These are phyloP conservation scores for Zele albiditarsus DNA, from an alignment of 2,888 invertebrate species.

Conservation along the genomic window DNA sequence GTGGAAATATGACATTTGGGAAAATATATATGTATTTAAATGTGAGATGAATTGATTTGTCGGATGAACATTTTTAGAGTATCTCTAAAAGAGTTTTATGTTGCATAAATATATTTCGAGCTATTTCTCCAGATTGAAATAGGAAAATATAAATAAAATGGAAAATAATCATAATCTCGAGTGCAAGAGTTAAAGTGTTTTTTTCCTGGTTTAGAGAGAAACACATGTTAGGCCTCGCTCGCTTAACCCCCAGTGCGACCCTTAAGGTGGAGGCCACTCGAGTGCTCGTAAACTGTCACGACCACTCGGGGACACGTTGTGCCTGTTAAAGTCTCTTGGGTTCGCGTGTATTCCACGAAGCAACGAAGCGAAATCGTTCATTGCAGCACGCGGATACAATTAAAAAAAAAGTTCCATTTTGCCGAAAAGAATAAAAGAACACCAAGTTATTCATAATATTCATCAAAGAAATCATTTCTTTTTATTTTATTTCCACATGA, in stretches of 20 bases:
- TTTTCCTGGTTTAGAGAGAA: slow-evolving; percentile 25
- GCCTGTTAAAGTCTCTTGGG: slow-evolving; percentile 12
- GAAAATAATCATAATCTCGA: slow-evolving; percentile 17
- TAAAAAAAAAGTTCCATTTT: slow-evolving; percentile 34
- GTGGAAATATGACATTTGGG: slow-evolving; percentile 28
- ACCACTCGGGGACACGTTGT: slow-evolving; percentile 49
- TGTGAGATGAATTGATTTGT: not conserved
- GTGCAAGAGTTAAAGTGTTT: slow-evolving; percentile 30
- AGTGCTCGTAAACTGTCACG: slow-evolving; percentile 55
- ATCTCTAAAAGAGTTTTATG: not conserved
- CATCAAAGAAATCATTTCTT: not conserved
- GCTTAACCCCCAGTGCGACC: slow-evolving; percentile 41
- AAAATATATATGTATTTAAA: slow-evolving; percentile 23
- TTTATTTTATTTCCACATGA: slow-evolving; percentile 11
- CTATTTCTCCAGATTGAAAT: not conserved
- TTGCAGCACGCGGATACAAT: slow-evolving; percentile 39
- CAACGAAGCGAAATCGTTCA: slow-evolving; percentile 45
- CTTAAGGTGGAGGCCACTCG: slow-evolving; percentile 47
- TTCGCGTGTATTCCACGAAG: slow-evolving; percentile 37
- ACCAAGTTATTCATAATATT: not conserved
- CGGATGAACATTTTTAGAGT: not conserved
- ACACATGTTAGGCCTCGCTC: slow-evolving; percentile 48
- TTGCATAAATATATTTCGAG: not conserved
- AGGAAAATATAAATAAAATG: not conserved
- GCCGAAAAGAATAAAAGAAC: slow-evolving; percentile 21